Conservation (phyloP, 1,140 invertebrate species). For the Tyrophagus putrescentiae region DNA sequence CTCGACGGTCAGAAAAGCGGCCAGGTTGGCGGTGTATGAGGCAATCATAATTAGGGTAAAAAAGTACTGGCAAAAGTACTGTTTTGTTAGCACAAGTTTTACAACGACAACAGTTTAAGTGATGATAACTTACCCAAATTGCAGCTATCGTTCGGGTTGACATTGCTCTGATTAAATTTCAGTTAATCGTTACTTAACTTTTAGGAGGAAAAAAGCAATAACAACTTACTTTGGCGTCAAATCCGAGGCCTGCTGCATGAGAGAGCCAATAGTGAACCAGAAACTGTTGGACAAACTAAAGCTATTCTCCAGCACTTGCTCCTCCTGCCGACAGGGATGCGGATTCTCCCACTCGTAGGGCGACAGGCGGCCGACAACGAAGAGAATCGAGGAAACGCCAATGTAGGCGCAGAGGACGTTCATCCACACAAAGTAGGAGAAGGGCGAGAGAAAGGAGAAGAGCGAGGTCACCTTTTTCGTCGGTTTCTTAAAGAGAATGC, state of each 20-base stretch:
- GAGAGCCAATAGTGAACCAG: conserved; percentile 71
- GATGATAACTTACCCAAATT: too few species aligned
- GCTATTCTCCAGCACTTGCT: conserved; percentile 57
- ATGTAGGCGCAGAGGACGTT: conserved; percentile 87
- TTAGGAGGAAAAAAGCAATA: neutral
- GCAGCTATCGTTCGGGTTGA: conserved; percentile 35
- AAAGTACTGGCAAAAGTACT: too few species aligned
- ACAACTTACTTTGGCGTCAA: conserved; percentile 38
- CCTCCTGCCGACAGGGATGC: conserved; percentile 59
- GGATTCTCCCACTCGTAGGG: conserved; percentile 69
- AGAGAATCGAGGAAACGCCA: conserved; percentile 75
- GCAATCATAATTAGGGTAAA: conserved; percentile 46
- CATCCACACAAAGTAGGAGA: conserved; percentile 87
- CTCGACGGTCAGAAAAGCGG: conserved; percentile 44
- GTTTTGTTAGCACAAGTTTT: too few species aligned
- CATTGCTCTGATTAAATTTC: conserved; percentile 29
- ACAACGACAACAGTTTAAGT: conserved; percentile 43
- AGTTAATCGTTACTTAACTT: neutral
- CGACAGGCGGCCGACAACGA: conserved; percentile 76
- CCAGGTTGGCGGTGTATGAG: conserved; percentile 44
- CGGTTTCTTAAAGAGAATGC: conserved; percentile 39
- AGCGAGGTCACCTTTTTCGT: conserved; percentile 74
- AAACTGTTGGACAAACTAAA: conserved; percentile 52
- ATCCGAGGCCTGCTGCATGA: conserved; percentile 86
- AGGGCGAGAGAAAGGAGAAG: conserved; percentile 81